These are phyloP conservation scores for Oryzias celebensis DNA, from an alignment of 2,113 vertebrate genomes.

Conservation along the genomic window DNA sequence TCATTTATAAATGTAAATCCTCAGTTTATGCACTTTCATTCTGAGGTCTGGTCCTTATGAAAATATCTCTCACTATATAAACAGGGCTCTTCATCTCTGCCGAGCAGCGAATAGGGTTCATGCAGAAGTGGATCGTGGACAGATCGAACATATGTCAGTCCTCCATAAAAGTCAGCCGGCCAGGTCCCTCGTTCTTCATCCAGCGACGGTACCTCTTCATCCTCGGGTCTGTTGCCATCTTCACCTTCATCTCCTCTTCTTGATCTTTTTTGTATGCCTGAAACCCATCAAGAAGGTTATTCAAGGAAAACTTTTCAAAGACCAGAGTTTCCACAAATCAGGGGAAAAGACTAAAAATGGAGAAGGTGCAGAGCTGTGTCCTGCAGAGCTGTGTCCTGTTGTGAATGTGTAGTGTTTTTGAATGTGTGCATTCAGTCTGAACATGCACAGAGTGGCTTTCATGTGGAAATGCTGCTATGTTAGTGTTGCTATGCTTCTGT, in stretches of 20 bases:
- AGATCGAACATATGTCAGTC: conserved; percentile 74
- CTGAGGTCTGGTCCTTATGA: neutral
- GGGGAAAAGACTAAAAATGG: neutral
- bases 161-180: conserved; percentile 89
- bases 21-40: neutral
- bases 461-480: no score
- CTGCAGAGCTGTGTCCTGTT: no score
- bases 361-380: neutral
- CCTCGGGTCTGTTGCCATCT: conserved; percentile 90
- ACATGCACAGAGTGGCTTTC: no score
- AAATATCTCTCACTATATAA: neutral
- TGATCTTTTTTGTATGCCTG: conserved; percentile 89
- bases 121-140: neutral
- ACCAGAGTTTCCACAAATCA: neutral
- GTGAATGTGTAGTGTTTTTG: no score
- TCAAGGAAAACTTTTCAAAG: neutral
- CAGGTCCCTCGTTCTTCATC: conserved; percentile 96
- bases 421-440: no score
- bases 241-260: conserved; percentile 94
- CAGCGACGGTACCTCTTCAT: conserved; percentile 97
- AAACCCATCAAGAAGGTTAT: neutral
- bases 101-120: neutral
- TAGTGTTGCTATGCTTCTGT: no score
- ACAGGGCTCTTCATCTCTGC: neutral
- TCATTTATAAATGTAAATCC: neutral